Evolutionary conservation across 2,888 invertebrate genomes (phyloP), one percentile per base, ranked within the genome.

Genomic region (Harpagoxenus sublaevis): DNA sequence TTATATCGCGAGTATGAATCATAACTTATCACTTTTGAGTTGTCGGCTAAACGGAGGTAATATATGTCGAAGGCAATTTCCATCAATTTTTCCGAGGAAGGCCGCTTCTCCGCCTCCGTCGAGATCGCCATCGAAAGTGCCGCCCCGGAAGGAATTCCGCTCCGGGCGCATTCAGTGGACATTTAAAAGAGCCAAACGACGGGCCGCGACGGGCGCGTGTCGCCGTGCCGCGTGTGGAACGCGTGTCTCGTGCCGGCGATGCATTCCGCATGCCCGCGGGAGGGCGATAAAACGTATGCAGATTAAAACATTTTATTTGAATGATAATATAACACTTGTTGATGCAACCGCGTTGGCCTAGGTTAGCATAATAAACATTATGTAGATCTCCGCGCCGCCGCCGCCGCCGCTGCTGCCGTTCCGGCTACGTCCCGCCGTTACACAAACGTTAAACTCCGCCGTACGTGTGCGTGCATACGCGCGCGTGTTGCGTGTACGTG

Each of bases 251-350:
- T 93, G 93, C 92, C 92, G 92, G 89, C 90, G 92, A 91, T 91
- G 92, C 93, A 93, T 93, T 94, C 92, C 92, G 93, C 93, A 92
- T 92, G 92, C 93, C 91, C 92, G 92, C 92, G 92, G 94, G 94
- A 94, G 94, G 92, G 92, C 93, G 94, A 95, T 94, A 94, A 95
- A 94, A 94, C 94, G 94, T 94, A 94, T 94, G 95, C 94, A 94
- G 94, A 95, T 95, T 94, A 94, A 95, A 94, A 94, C 94, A 94
- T 95, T 95, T 94, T 94, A 94, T 95, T 95, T 94, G 94, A 94
- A 95, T 94, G 94, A 94, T 94, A 94, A 95, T 94, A 94, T 94
- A 94, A 94, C 94, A 95, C 95, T 95, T 94, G 95, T 94, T 94
- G 94, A 94, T 94, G 94, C 94, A 92, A 94, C 93, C 94, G 93